Percentiles rank a stretch among this genome's conserved stretches.
Evolutionary conservation across 2,888 invertebrate genomes (phyloP).

Genomic region (Exocentrus adspersus): DNA sequence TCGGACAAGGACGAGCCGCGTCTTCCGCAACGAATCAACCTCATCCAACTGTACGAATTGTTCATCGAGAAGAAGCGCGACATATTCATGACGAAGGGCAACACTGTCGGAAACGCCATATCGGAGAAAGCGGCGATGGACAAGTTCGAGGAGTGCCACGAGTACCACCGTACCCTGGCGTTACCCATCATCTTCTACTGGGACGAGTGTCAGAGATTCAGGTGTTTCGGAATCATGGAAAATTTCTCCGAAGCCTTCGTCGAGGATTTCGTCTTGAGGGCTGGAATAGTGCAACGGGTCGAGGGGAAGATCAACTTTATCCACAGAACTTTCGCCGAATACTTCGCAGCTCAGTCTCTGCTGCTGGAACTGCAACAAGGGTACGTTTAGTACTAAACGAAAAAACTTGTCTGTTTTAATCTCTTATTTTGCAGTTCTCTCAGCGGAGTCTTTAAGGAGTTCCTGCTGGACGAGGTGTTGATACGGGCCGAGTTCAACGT

Average conservation of each 20-base stretch:
- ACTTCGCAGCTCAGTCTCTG: constrained; percentile 3
- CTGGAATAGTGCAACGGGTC: constrained; percentile 1
- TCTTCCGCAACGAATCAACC: neutral
- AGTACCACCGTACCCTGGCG: neutral
- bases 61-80: constrained; percentile 14
- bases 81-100: constrained; percentile 11
- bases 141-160: constrained; percentile 8
- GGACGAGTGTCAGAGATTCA: neutral
- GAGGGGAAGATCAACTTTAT: constrained; percentile 6
- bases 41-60: constrained; percentile 18
- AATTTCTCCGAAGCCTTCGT: neutral
- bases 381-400: neutral
- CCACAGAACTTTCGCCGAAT: constrained; percentile 18
- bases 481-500: neutral
- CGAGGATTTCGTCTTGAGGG: neutral
- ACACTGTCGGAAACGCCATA: neutral
- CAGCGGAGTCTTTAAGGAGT: neutral
- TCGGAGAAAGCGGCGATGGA: neutral
- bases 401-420: too few species aligned
- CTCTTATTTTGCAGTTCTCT: neutral
- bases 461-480: constrained; percentile 14
- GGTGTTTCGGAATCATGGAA: neutral
- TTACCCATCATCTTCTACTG: neutral
- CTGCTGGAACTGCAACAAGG: constrained; percentile 6
- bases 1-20: neutral